Conservation (phyloP, 2,888 invertebrate genomes). For the Therioaphis trifolii region DNA sequence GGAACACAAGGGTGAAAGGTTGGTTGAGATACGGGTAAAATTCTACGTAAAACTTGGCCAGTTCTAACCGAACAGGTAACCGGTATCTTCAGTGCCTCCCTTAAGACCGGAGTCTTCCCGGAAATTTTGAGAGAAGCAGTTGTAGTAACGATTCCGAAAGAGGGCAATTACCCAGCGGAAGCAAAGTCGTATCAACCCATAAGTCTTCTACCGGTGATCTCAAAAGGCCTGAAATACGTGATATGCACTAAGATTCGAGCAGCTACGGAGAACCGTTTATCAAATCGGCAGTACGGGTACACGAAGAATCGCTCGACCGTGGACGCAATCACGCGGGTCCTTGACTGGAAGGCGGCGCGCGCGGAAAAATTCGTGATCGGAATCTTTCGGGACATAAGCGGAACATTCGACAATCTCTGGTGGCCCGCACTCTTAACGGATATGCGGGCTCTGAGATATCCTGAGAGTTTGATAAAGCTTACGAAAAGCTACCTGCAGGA, state of each 20-base stretch:
- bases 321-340: neutral
- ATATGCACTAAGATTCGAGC: neutral
- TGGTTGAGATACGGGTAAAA: neutral
- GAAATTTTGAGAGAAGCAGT: conserved; percentile 65
- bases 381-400: neutral
- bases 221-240: neutral
- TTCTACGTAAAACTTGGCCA: neutral
- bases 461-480: neutral
- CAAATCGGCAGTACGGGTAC: neutral
- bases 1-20: too few relatives aligned
- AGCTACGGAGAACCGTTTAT: neutral
- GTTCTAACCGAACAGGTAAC: neutral
- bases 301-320: neutral
- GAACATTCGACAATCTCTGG: neutral
- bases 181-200: conserved; percentile 64
- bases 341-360: neutral
- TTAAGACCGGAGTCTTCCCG: conserved; percentile 43
- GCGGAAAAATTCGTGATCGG: neutral
- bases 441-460: neutral
- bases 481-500: neutral
- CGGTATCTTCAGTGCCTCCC: neutral
- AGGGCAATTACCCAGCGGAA: conserved; percentile 63
- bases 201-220: neutral
- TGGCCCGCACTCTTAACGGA: neutral
- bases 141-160: conserved; percentile 65